Base-by-base conservation (phyloP, 1,140 invertebrate genomes). In the Zaprionus vittiger region DNA sequence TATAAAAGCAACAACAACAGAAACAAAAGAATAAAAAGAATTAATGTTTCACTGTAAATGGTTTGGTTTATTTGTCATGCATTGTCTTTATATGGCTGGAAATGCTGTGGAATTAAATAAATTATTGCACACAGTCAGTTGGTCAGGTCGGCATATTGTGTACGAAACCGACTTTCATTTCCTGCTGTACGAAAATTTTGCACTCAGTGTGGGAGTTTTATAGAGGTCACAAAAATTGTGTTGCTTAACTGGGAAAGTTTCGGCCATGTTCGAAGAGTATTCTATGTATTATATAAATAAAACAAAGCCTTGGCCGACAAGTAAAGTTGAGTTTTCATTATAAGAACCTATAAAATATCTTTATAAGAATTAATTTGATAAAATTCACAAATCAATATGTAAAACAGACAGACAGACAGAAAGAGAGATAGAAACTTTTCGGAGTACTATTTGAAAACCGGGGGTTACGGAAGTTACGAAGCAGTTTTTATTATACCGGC, bases 21-120 rank as follows among this genome's bases (percentile, higher is more conserved):
- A 22, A 47, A 59, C 54, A 57, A 66, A 52, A 59, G 34, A 38
- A 57, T 52, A 47, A 41, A 67, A 20, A 55, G n/a, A 75, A 75
- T 57, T 57, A 24, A 71, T 55, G 79, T 38, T 54, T 17, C 34
- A 11, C 84, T 83, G 84, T 89, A 89, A 87, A 89, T 87, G 85
- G 77, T 54, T 52, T 69, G 70, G 71, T 81, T 77, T 87, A 76
- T 84, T 89, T 76, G 81, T 63, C 85, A 73, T 61, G 78, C 78
- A 76, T 86, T 86, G 80, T 78, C 84, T 87, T 87, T 83, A 86
- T 86, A 80, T 87, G 83, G 84, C 64, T 78, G 70, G 22, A 87
- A 78, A 89, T 83, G 80, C 83, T 83, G 77, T 73, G 60, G 59
- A 76, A 79, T 89, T 89, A 81, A 87, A 89, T 89, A 87, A 87